Percentiles rank a stretch among this genome's conserved stretches.
Conservation (phyloP, 2,797 vertebrate genomes). For the Scolopax bukidnonensis region DNA sequence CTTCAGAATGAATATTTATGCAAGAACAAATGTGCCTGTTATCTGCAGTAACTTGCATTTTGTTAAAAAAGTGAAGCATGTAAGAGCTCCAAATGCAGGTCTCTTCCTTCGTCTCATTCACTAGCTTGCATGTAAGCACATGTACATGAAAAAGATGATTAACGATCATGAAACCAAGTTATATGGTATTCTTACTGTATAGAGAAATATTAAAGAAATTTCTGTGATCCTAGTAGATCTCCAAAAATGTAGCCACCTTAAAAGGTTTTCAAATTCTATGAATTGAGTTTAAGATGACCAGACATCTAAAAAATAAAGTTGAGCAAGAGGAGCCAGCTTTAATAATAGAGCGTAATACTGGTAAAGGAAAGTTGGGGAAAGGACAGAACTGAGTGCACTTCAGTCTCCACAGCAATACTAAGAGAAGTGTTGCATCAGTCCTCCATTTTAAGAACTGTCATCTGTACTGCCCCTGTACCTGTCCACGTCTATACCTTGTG, state of each 20-base stretch:
- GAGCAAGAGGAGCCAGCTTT: background rate
- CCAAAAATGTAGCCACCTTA: background rate
- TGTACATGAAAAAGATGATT: background rate
- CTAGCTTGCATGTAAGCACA: background rate
- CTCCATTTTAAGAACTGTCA: background rate
- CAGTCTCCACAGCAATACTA: background rate
- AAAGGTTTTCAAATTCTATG: background rate
- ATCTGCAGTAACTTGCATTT: background rate
- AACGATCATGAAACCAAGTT: background rate
- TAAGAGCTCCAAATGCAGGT: background rate
- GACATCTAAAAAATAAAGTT: background rate
- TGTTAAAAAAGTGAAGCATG: background rate
- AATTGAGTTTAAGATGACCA: background rate
- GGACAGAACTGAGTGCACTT: background rate
- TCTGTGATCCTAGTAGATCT: background rate
- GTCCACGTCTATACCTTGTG: background rate
- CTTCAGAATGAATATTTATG: background rate
- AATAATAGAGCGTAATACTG: rapidly evolving
- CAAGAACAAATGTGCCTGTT: background rate
- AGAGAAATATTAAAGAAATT: background rate
- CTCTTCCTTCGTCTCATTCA: background rate
- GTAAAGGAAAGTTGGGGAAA: background rate
- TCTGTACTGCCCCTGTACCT: background rate
- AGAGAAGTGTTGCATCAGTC: background rate
- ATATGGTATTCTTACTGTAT: background rate